phyloP scores from a whole-genome alignment of 1,140 invertebrate genomes.

The Trichomalopsis sarcophagae region DNA sequence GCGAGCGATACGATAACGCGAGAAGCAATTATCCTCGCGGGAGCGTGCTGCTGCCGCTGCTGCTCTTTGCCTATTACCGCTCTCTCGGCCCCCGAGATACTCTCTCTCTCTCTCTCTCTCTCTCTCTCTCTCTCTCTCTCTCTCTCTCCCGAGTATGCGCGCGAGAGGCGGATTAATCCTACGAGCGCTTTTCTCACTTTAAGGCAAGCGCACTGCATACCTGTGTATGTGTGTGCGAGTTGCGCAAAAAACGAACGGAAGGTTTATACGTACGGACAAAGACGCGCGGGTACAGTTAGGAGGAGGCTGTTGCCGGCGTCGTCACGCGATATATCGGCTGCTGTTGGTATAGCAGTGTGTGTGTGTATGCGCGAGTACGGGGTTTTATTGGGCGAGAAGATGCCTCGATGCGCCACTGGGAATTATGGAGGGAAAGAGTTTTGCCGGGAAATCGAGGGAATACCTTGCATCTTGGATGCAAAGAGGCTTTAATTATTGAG shows the following conservation, averaged over 20 bases:
- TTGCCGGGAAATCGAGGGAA: too few species aligned
- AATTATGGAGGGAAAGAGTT: too few species aligned
- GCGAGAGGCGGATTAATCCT: slow-evolving; percentile 24
- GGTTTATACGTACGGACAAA: slow-evolving; percentile 16
- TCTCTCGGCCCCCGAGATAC: not conserved
- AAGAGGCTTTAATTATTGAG: too few species aligned
- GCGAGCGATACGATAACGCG: slow-evolving; percentile 48
- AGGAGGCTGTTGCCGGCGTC: not conserved
- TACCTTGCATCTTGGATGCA: too few species aligned
- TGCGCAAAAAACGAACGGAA: not conserved
- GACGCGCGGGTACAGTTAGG: not conserved
- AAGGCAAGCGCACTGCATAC: not conserved
- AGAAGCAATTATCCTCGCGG: slow-evolving; percentile 50
- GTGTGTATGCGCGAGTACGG: not conserved
- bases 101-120: not conserved
- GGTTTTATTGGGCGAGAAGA: not conserved
- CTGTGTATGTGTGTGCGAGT: too few species aligned
- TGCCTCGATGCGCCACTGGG: too few species aligned
- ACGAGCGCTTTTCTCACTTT: slow-evolving; percentile 32
- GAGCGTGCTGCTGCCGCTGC: not conserved
- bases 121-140: too few species aligned
- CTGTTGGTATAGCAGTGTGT: not conserved
- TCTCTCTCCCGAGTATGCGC: not conserved
- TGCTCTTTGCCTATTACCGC: slow-evolving; percentile 38
- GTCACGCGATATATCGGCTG: not conserved